Evolutionary conservation across 2,888 invertebrate species (phyloP).

Genomic region (Miltochrista miniata): DNA sequence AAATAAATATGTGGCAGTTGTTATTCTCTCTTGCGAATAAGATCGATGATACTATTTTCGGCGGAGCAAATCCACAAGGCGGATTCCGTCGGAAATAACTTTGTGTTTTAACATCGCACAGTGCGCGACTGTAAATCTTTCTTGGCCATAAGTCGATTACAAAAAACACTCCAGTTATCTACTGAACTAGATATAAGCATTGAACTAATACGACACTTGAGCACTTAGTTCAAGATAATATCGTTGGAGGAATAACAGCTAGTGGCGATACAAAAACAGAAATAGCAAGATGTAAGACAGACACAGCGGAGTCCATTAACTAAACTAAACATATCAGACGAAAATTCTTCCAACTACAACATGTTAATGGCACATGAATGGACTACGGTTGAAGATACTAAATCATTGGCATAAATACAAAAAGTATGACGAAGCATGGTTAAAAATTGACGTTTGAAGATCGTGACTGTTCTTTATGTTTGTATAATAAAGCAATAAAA

Average conservation of each 20-base stretch:
- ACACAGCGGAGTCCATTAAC: constrained; percentile 27
- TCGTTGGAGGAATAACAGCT: constrained; percentile 37
- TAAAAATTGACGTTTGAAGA: constrained; percentile 21
- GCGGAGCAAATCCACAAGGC: constrained; percentile 74
- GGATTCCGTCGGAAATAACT: constrained; percentile 79
- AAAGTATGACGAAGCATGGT: constrained; percentile 26
- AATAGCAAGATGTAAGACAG: constrained; percentile 38
- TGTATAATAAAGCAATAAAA: no score
- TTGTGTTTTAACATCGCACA: constrained; percentile 63
- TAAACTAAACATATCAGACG: constrained; percentile 15
- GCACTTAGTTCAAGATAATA: constrained; percentile 46
- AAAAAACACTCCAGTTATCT: constrained; percentile 65
- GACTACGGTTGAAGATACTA: constrained; percentile 30
- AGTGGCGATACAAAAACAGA: constrained; percentile 31
- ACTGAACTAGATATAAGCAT: constrained; percentile 38
- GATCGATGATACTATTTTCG: constrained; percentile 79
- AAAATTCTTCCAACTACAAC: constrained; percentile 22
- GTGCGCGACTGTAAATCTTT: constrained; percentile 69
- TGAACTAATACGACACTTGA: constrained; percentile 44
- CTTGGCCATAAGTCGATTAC: constrained; percentile 65
- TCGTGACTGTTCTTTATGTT: constrained; percentile 14
- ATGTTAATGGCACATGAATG: constrained; percentile 49
- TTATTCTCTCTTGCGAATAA: constrained; percentile 71
- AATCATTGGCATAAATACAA: constrained; percentile 39
- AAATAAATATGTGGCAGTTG: constrained; percentile 67